Evolutionary conservation across 1,140 invertebrate genomes (phyloP).

Genomic region (Rhynchophorus ferrugineus): DNA sequence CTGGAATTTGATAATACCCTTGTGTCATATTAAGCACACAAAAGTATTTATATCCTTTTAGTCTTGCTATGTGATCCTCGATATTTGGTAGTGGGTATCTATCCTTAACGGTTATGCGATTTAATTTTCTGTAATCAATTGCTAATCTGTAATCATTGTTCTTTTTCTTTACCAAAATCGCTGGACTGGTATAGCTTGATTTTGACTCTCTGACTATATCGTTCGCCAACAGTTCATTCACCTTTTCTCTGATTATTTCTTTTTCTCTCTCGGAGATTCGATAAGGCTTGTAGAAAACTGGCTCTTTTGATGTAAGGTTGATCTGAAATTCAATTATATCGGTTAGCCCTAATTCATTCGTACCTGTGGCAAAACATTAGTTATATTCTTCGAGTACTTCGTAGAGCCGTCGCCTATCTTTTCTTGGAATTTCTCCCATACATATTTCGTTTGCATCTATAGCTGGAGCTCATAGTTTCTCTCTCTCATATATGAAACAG

Average conservation of each 20-base stretch:
- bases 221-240: conserved; percentile 8
- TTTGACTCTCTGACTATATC: conserved; percentile 23
- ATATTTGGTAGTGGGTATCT: conserved; percentile 27
- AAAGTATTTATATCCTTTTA: conserved; percentile 27
- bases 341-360: too few relatives aligned
- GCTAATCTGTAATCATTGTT: conserved; percentile 26
- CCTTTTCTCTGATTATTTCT: not conserved
- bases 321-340: too few relatives aligned
- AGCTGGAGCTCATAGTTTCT: too few relatives aligned
- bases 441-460: too few relatives aligned
- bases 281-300: not conserved
- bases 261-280: not conserved
- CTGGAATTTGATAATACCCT: conserved; percentile 25
- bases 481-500: too few relatives aligned
- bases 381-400: too few relatives aligned
- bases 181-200: conserved; percentile 32
- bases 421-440: too few relatives aligned
- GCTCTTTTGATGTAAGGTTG: too few relatives aligned
- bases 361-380: too few relatives aligned
- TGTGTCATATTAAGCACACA: conserved; percentile 24
- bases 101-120: conserved; percentile 25
- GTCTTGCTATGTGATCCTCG: conserved; percentile 29
- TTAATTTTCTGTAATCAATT: conserved; percentile 30
- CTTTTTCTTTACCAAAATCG: conserved; percentile 30
- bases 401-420: too few relatives aligned